phyloP scores from a whole-genome alignment of 1,140 invertebrate species.

The Drosophila elegans region DNA sequence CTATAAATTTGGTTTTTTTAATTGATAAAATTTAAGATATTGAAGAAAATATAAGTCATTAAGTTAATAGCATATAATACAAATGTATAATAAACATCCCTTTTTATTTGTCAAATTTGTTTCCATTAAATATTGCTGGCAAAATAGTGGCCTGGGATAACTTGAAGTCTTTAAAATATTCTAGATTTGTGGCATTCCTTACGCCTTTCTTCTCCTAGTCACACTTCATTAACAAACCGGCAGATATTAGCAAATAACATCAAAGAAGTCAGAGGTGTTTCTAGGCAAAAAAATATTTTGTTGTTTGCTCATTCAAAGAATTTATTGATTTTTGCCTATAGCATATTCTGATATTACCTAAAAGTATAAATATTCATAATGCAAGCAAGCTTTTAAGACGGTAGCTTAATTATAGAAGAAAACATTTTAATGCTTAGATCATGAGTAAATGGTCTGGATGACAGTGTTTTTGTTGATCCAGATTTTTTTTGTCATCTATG shows the following conservation, averaged over 20 bases:
- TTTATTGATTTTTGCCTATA: not conserved
- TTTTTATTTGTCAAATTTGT: no score
- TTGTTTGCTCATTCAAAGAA: not conserved
- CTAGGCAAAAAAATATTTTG: not conserved
- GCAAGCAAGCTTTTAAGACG: not conserved
- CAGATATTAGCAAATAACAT: not conserved
- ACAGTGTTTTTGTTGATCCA: not conserved
- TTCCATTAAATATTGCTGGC: no score
- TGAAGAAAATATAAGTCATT: no score
- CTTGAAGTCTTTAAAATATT: not conserved
- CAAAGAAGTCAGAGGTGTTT: conserved; percentile 8
- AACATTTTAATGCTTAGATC: not conserved
- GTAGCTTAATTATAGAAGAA: not conserved
- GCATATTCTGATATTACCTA: not conserved
- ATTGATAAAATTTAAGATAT: no score
- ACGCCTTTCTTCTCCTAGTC: no score
- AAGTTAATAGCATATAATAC: no score
- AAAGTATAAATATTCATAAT: conserved; percentile 4
- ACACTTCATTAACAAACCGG: not conserved
- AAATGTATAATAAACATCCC: no score
- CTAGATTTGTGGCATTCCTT: not conserved
- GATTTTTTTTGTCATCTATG: not conserved
- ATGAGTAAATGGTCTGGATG: not conserved
- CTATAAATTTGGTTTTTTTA: no score
- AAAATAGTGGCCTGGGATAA: no score